These are phyloP conservation scores for Cheilosia grossa DNA, from an alignment of 2,888 invertebrate species.

Conservation along the genomic window DNA sequence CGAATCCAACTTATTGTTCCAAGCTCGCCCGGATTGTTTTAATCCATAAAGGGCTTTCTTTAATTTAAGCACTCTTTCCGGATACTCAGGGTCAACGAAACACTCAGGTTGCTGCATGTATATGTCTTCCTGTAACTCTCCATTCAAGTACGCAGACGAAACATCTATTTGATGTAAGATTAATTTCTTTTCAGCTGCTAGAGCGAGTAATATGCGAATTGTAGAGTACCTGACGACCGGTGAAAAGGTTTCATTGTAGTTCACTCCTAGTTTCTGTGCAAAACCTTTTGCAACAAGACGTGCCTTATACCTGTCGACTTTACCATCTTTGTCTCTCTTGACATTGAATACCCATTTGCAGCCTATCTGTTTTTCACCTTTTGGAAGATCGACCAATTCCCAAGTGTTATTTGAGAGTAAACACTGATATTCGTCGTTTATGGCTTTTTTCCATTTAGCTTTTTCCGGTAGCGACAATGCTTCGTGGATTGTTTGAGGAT, in stretches of 20 bases:
- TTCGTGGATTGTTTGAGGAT: conserved; percentile 31
- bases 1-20: not conserved
- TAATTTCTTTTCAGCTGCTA: conserved; percentile 43
- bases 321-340: too few relatives aligned
- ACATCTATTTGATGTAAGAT: conserved; percentile 75
- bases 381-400: conserved; percentile 28
- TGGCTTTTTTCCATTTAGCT: conserved; percentile 8
- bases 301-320: too few relatives aligned
- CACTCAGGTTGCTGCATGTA: conserved; percentile 72
- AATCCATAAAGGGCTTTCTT: too few relatives aligned
- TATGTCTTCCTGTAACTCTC: conserved; percentile 59
- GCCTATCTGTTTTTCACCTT: not conserved
- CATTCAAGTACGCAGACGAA: conserved; percentile 73
- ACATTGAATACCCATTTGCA: too few relatives aligned
- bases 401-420: conserved; percentile 24
- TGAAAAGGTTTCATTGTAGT: too few relatives aligned
- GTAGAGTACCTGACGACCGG: too few relatives aligned
- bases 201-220: too few relatives aligned
- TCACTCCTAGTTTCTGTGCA: too few relatives aligned
- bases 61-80: conserved; percentile 56
- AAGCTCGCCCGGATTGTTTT: too few relatives aligned
- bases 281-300: too few relatives aligned
- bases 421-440: conserved; percentile 15
- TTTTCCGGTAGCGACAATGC: conserved; percentile 1
- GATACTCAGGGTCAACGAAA: conserved; percentile 41